Base-by-base conservation (phyloP, 2,888 invertebrate species). In the Apodemia mormo region DNA sequence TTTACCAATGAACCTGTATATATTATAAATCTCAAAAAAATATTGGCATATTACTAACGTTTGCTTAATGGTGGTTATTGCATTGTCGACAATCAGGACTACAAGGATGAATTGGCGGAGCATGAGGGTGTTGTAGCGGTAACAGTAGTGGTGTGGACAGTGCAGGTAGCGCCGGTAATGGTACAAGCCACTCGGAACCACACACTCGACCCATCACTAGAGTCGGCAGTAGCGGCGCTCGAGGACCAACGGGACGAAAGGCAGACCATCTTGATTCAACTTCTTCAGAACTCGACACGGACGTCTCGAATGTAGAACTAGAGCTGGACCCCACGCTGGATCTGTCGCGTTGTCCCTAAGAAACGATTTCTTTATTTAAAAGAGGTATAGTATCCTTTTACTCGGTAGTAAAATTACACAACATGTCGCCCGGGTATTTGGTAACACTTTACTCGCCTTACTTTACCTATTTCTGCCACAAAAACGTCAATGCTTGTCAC, bases 191-290 rank as follows among this genome's bases (percentile, higher is more conserved):
- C 40, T 94, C 94, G 0, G 93, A 92, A 0, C 93, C 94, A 68
- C 93, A 93, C 0, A 94, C 93, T n/a, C 93, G 79, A 4, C 93
- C 92, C 89, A 94, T 93, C 29, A 93, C 92, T 12, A 94, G 72
- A 0, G 93, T 92, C 0, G 93, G 92, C 9, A 93, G 78, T 56
- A 92, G 75, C 0, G 93, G 93, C n/a, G 92, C 88, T 0, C 92
- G 83, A 0, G 90, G 92, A 0, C 93, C 92, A 1, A 94, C 94
- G 0, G 93, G 94, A 6, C 93, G 83, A 77, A 94, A 94, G 0
- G 94, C 94, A 0, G 94, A 94, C 90, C 93, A 93, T 56, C 92
- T 80, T 0, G 89, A 79, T 72, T 86, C 87, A 0, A 81, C 78
- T 73, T 89, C 91, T 74, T 87, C 89, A 0, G 89, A 82, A 77